Evolutionary conservation across 2,888 invertebrate species (phyloP).

Genomic region (Chymomyza procnemis): DNA sequence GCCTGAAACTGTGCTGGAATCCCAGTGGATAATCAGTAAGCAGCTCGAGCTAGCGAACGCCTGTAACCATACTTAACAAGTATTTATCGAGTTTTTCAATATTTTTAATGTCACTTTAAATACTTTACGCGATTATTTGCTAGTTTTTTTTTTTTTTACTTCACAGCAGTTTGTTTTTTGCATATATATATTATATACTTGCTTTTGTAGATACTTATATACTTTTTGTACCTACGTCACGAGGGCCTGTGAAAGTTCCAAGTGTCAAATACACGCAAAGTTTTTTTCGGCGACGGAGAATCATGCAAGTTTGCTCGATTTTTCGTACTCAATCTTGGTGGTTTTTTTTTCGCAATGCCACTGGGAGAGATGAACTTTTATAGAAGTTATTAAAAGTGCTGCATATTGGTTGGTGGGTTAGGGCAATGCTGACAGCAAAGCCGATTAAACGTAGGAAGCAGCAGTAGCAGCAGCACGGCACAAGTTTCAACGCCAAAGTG

Average conservation of each 20-base stretch:
- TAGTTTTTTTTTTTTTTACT: slow-evolving; percentile 54
- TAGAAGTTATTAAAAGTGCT: slow-evolving; percentile 71
- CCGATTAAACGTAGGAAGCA: not conserved
- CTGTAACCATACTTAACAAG: slow-evolving; percentile 58
- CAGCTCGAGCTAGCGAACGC: slow-evolving; percentile 5
- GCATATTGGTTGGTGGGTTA: slow-evolving; percentile 21
- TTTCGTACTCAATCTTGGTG: slow-evolving; percentile 11
- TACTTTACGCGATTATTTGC: slow-evolving; percentile 70
- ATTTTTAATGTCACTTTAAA: slow-evolving; percentile 75
- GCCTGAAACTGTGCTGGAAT: slow-evolving; percentile 34
- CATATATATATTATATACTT: slow-evolving; percentile 31
- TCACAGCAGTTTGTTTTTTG: slow-evolving; percentile 22
- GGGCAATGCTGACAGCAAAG: slow-evolving; percentile 3
- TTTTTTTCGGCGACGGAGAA: slow-evolving; percentile 29
- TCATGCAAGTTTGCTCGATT: slow-evolving; percentile 11
- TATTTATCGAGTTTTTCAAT: slow-evolving; percentile 75
- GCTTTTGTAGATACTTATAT: not conserved
- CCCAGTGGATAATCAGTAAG: slow-evolving; percentile 7
- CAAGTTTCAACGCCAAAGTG: slow-evolving; percentile 47
- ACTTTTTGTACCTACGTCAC: slow-evolving; percentile 11
- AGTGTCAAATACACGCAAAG: slow-evolving; percentile 72
- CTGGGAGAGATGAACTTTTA: slow-evolving; percentile 67
- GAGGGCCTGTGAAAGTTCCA: slow-evolving; percentile 52
- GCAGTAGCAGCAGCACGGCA: not conserved
- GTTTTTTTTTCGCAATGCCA: slow-evolving; percentile 36